Evolutionary conservation across 2,797 vertebrate genomes (phyloP).

Genomic region (Intellagama lesueurii): DNA sequence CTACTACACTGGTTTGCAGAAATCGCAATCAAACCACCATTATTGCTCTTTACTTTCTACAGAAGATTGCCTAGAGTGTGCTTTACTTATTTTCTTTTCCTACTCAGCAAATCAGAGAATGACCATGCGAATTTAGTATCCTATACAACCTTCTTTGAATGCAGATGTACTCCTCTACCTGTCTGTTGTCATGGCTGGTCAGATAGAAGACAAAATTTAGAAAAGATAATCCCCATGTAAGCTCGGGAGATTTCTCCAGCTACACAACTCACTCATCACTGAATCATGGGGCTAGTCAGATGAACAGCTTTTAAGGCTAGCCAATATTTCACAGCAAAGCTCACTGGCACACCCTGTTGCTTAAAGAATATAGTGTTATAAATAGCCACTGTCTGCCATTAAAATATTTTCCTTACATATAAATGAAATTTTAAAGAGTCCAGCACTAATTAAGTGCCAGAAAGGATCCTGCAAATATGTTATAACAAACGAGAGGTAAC

Average conservation of each 20-base stretch:
- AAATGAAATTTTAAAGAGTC: not conserved
- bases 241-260: not conserved
- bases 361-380: not conserved
- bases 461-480: slow-evolving; percentile 41
- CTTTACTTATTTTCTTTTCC: not conserved
- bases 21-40: not conserved
- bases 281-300: not conserved
- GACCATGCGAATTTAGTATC: not conserved
- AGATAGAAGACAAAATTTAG: not conserved
- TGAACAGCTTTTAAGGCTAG: not conserved
- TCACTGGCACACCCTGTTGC: not conserved
- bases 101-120: not conserved
- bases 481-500: slow-evolving; percentile 45
- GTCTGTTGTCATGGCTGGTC: not conserved
- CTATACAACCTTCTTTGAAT: not conserved
- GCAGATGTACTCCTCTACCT: not conserved
- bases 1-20: not conserved
- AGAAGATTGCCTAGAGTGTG: not conserved
- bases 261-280: not conserved
- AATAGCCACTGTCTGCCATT: not conserved
- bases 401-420: not conserved
- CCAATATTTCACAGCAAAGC: not conserved
- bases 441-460: slow-evolving; percentile 32
- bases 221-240: not conserved
- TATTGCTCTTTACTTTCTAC: not conserved